Base-by-base conservation (phyloP, 2,888 invertebrate species). In the Noctua janthe region DNA sequence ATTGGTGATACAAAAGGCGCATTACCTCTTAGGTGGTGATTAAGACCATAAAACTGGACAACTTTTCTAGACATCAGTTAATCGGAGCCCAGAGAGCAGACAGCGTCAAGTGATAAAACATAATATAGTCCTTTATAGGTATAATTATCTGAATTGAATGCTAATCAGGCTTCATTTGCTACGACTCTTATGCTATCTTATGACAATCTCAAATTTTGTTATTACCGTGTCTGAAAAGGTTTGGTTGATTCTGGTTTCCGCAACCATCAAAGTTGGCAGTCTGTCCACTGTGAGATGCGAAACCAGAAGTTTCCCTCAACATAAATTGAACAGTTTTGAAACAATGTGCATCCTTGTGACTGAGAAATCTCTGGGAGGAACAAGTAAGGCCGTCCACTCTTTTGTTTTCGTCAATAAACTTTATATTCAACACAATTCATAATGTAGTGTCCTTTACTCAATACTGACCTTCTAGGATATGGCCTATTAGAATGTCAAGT, bases 331-430 rank as follows among this genome's bases (percentile, higher is more conserved):
- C 17, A 64, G 49, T 80, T 80, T 39, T 56, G 0, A 62, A 80
- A 85, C 85, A 83, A 83, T 83, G 69, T 56, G 29, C 17, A 64
- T 70, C 70, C 64, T 66, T 70, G 39, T 83, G 15, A 7, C 83
- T 76, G 77, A 43, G 71, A 87, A 83, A 72, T 67, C 15, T 39
- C 29, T 66, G 10, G 6, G 3, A 64, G 7, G 10, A 54, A 70
- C 8, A 17, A 66, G 11, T 54, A 59, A 64, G 69, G 77, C 2
- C 47, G 23, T 56, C 2, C 71, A 62, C 39, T 77, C 54, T 66
- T 83, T 86, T 80, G 85, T 85, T 81, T 71, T 54, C 5, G 13
- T 0, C 17, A 29, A n/a, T 71, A 80, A 85, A 71, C 29, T 59
- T 59, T 11, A 39, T 23, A 82, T 85, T 85, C 4, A 35, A 62